Percentiles rank a stretch among this genome's conserved stretches.
Conservation (phyloP, 1,140 invertebrate species). For the Drosophila nikananu region DNA sequence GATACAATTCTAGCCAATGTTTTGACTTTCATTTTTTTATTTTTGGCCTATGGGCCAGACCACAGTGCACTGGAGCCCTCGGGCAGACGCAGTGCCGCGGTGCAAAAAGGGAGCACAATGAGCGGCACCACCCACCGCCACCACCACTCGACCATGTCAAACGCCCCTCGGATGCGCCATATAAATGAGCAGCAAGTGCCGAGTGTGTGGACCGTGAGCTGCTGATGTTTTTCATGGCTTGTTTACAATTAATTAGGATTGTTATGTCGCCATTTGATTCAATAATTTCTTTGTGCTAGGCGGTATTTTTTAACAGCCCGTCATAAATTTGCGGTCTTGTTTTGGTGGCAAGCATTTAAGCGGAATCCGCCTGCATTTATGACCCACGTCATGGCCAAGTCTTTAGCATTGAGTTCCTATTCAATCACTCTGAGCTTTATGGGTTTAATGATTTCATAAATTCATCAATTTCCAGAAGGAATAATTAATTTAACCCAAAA, state of each 20-base stretch:
- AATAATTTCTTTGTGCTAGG: conserved; percentile 61
- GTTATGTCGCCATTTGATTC: conserved; percentile 75
- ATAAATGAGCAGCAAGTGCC: conserved; percentile 46
- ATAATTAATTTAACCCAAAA: neutral
- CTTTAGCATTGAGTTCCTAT: conserved; percentile 16
- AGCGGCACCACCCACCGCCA: neutral
- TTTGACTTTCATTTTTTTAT: no score
- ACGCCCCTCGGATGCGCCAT: conserved; percentile 31
- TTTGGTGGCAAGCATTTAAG: conserved; percentile 37
- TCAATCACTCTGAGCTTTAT: conserved; percentile 1
- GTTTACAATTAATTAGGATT: conserved; percentile 81
- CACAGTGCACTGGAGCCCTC: neutral
- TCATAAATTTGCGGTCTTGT: conserved; percentile 60
- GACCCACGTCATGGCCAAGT: conserved; percentile 18
- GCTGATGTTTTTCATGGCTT: conserved; percentile 73
- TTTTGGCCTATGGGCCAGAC: no score
- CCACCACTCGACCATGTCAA: conserved; percentile 8
- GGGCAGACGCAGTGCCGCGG: conserved; percentile 15
- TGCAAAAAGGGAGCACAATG: conserved; percentile 17
- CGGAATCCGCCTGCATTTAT: conserved; percentile 33
- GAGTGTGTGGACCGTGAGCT: conserved; percentile 37
- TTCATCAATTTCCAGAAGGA: conserved; percentile 7
- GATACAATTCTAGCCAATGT: no score
- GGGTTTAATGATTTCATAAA: conserved; percentile 22
- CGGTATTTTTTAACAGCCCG: conserved; percentile 49